phyloP scores from a whole-genome alignment of 1,140 invertebrate genomes.

The Bicyclus anynana region DNA sequence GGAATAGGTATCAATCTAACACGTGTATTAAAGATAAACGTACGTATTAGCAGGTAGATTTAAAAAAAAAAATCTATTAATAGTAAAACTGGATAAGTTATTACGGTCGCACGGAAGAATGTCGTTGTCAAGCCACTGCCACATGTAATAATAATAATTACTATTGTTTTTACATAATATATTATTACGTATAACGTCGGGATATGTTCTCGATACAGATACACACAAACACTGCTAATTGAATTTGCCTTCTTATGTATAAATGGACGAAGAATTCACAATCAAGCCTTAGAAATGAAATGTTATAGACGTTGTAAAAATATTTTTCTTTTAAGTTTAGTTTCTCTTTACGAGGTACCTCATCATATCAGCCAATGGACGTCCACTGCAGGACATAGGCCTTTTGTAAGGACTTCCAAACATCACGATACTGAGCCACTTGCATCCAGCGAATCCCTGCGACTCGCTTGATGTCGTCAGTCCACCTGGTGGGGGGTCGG shows the following conservation, averaged over 20 bases:
- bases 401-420: no score
- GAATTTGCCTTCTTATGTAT: neutral
- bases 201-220: neutral
- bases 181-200: neutral
- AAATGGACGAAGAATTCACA: neutral
- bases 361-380: no score
- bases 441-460: no score
- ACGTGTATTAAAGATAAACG: conserved; percentile 2
- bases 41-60: conserved; percentile 6
- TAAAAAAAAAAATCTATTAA: neutral
- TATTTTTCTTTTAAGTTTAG: neutral
- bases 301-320: neutral
- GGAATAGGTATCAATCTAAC: no score
- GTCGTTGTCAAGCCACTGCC: neutral
- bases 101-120: neutral
- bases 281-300: neutral
- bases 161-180: neutral
- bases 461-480: no score
- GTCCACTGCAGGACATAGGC: no score
- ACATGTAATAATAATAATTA: no score
- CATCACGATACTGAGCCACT: no score
- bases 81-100: neutral
- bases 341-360: no score
- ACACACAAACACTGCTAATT: neutral
- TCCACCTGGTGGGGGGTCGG: no score